A percentile compares a stretch with the other conserved stretches of the same genome.
These are phyloP conservation scores for Andricus grossulariae DNA, from an alignment of 1,140 invertebrate genomes.

Conservation along the genomic window DNA sequence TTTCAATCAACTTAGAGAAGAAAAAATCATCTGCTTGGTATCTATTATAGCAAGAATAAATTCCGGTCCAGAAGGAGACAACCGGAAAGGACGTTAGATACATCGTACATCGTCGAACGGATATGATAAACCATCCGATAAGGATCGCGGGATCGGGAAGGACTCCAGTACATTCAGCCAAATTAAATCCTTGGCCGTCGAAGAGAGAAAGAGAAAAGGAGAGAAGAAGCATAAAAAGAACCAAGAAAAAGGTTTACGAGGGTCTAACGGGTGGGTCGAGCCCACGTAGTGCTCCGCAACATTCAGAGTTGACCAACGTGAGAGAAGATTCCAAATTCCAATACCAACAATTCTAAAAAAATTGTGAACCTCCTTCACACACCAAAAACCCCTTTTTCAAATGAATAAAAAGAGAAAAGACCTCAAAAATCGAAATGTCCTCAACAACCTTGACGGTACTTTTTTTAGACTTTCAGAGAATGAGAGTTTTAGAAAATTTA, in stretches of 20 bases:
- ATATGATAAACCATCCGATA: slow-evolving; percentile 73
- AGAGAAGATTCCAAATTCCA: slow-evolving; percentile 22
- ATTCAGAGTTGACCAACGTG: slow-evolving; percentile 27
- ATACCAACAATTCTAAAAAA: slow-evolving; percentile 47
- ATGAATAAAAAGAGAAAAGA: slow-evolving; percentile 23
- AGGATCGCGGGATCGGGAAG: slow-evolving; percentile 62
- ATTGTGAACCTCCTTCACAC: neutral
- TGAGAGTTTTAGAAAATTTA: slow-evolving; percentile 47
- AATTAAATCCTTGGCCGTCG: slow-evolving; percentile 61
- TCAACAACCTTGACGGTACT: neutral
- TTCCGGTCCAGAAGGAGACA: slow-evolving; percentile 34
- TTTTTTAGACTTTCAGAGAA: slow-evolving; percentile 19
- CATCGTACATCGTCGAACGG: slow-evolving; percentile 55
- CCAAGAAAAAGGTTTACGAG: slow-evolving; percentile 65
- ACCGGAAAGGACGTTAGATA: slow-evolving; percentile 45
- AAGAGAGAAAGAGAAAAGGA: slow-evolving; percentile 41
- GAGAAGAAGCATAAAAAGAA: slow-evolving; percentile 48
- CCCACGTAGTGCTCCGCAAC: slow-evolving; percentile 33
- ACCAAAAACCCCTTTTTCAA: neutral
- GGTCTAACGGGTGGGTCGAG: slow-evolving; percentile 62
- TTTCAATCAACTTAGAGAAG: neutral
- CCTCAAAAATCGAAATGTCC: neutral
- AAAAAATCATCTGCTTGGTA: neutral
- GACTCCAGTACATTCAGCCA: slow-evolving; percentile 54
- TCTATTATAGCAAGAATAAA: slow-evolving; percentile 21